These are phyloP conservation scores for Osedax frankpressi DNA, from an alignment of 2,888 invertebrate species.

Conservation along the genomic window DNA sequence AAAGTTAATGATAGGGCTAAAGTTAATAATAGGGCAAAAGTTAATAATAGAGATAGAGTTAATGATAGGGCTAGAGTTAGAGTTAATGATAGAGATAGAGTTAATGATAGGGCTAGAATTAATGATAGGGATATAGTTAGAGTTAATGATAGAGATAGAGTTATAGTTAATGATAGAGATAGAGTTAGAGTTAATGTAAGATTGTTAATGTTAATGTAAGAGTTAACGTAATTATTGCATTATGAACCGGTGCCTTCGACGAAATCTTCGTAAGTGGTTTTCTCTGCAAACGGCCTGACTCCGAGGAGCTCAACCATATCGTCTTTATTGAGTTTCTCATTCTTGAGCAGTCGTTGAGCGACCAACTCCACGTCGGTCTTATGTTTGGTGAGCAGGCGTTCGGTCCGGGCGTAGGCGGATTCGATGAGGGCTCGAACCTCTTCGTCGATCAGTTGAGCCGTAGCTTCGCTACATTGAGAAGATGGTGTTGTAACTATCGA, in stretches of 20 bases:
- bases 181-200: too few relatives aligned
- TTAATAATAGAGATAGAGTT: too few relatives aligned
- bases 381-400: slow-evolving; percentile 62
- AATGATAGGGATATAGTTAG: too few relatives aligned
- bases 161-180: too few relatives aligned
- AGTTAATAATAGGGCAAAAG: too few relatives aligned
- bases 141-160: too few relatives aligned
- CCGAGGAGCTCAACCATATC: slow-evolving; percentile 96
- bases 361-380: slow-evolving; percentile 76
- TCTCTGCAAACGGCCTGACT: slow-evolving; percentile 86
- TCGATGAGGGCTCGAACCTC: slow-evolving; percentile 73
- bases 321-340: slow-evolving; percentile 84
- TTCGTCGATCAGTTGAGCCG: slow-evolving; percentile 69
- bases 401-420: slow-evolving; percentile 67
- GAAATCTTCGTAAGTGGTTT: slow-evolving; percentile 97
- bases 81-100: too few relatives aligned
- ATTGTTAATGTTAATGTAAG: too few relatives aligned
- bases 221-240: background rate
- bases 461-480: slow-evolving; percentile 74
- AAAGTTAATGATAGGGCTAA: too few relatives aligned
- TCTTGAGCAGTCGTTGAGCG: slow-evolving; percentile 74
- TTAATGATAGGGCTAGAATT: too few relatives aligned
- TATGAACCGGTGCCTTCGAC: slow-evolving; percentile 62
- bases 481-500: too few relatives aligned
- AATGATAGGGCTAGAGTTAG: too few relatives aligned